phyloP scores from a whole-genome alignment of 53 echinoderm and acorn worm species.

The Paracentrotus lividus region DNA sequence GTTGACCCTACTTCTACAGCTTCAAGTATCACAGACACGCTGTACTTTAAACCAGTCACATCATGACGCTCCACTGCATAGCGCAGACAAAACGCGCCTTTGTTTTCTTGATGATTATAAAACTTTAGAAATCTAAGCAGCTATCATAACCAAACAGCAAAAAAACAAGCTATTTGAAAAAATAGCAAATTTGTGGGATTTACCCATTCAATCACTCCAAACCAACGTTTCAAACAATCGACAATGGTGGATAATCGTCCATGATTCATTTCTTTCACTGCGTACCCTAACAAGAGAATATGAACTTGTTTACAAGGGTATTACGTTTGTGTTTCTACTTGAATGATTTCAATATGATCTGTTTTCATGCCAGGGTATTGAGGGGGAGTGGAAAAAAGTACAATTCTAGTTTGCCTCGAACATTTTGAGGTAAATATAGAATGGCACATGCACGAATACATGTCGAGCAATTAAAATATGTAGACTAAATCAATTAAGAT shows the following conservation, averaged over 20 bases:
- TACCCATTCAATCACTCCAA: neutral
- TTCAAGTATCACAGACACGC: neutral
- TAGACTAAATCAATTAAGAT: constrained; percentile 39
- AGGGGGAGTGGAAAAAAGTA: neutral
- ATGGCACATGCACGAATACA: neutral
- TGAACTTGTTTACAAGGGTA: constrained; percentile 50
- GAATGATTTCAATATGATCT: neutral
- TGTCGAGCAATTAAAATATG: constrained; percentile 23
- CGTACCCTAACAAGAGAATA: constrained; percentile 4
- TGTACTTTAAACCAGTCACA: constrained; percentile 9
- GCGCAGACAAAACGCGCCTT: no score
- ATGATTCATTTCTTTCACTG: constrained; percentile 15
- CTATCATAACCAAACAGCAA: neutral
- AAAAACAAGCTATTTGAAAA: no score
- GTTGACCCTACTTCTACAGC: constrained; percentile 10
- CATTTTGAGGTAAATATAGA: neutral
- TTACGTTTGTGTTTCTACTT: constrained; percentile 44
- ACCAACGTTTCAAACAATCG: neutral
- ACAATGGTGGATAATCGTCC: neutral
- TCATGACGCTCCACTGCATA: constrained; percentile 1
- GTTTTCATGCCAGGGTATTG: neutral
- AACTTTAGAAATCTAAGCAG: constrained; percentile 10
- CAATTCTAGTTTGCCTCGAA: neutral
- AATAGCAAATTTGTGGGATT: no score
- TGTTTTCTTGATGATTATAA: neutral